Evolutionary conservation across 2,888 invertebrate species (phyloP).

Genomic region (Drosophila hamatofila): DNA sequence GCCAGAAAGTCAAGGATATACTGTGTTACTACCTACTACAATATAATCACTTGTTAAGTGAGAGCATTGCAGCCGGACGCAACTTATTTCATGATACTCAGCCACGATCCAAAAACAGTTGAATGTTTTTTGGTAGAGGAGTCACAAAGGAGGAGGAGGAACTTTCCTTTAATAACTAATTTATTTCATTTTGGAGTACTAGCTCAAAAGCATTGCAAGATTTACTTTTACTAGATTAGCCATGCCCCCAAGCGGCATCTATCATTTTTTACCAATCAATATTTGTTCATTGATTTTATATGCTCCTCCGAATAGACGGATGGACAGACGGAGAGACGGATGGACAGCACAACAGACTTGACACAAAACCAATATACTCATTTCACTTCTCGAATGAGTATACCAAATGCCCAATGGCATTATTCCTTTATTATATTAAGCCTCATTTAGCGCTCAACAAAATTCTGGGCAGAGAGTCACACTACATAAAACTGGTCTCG

Average conservation of each 20-base stretch:
- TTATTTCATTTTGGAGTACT: no score
- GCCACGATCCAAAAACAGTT: background rate
- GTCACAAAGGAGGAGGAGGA: no score
- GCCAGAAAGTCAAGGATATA: slow-evolving; percentile 31
- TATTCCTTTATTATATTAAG: slow-evolving; percentile 11
- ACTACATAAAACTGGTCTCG: background rate
- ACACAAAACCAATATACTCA: background rate
- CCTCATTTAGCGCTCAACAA: background rate
- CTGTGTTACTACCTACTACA: background rate
- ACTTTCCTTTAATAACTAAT: no score
- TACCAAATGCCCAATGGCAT: background rate
- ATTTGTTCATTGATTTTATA: no score
- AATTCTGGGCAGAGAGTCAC: slow-evolving; percentile 6
- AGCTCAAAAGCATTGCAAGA: no score
- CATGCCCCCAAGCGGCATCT: no score
- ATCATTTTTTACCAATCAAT: no score
- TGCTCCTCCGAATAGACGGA: no score
- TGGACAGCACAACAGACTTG: background rate
- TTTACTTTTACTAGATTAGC: background rate
- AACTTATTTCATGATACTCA: background rate
- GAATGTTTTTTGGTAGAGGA: no score
- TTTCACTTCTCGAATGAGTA: background rate
- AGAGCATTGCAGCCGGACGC: background rate
- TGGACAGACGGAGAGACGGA: background rate
- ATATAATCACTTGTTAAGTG: background rate